Conservation (phyloP, 1,140 invertebrate species). For the Aporrectodea caliginosa region DNA sequence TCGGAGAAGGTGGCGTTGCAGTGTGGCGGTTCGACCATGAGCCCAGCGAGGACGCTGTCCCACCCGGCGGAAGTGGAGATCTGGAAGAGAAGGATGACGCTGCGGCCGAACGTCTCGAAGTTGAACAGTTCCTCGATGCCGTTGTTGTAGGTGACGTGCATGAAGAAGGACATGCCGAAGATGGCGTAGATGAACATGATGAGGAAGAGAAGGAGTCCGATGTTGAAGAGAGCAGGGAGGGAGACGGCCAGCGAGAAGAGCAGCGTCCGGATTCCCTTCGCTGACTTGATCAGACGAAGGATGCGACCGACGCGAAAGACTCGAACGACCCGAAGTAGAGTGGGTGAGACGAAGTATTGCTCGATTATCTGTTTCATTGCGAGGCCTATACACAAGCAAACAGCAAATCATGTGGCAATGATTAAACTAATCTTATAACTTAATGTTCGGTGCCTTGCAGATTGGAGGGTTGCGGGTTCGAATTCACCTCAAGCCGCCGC, state of each 20-base stretch:
- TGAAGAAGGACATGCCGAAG: conserved; percentile 99
- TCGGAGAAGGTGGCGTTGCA: conserved; percentile 22
- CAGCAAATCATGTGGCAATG: background rate
- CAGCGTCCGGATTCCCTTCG: conserved; percentile 93
- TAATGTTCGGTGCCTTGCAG: too few relatives aligned
- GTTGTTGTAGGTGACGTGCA: conserved; percentile 89
- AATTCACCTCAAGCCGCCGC: too few relatives aligned
- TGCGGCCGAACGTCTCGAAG: conserved; percentile 96
- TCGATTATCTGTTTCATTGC: conserved; percentile 24
- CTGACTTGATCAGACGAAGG: conserved; percentile 85
- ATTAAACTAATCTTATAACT: background rate
- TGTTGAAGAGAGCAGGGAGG: conserved; percentile 95
- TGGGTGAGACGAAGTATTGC: conserved; percentile 74
- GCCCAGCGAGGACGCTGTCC: conserved; percentile 89
- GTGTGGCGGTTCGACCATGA: conserved; percentile 76
- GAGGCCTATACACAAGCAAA: conserved; percentile 1
- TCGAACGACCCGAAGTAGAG: conserved; percentile 89
- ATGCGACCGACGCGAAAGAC: conserved; percentile 97
- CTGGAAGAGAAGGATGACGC: conserved; percentile 73
- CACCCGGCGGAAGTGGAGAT: conserved; percentile 97
- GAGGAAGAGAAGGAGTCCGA: conserved; percentile 91
- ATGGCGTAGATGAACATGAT: conserved; percentile 99
- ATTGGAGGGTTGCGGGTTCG: too few relatives aligned
- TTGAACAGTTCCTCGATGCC: conserved; percentile 95
- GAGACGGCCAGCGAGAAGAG: conserved; percentile 97